Evolutionary conservation across 1,140 invertebrate species (phyloP).

Genomic region (Thrips palmi): DNA sequence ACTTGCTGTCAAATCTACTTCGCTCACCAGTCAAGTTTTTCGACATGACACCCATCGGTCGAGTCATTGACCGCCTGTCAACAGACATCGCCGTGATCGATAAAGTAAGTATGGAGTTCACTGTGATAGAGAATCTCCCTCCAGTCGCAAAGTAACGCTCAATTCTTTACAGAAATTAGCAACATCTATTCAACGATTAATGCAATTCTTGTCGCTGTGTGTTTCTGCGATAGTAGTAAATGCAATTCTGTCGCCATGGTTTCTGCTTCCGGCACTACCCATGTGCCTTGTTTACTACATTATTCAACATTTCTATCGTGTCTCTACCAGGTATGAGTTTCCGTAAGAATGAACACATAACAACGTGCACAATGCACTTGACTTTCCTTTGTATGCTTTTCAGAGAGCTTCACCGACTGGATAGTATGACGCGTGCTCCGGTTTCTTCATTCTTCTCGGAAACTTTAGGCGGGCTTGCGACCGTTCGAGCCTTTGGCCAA

Average conservation of each 20-base stretch:
- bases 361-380: not conserved
- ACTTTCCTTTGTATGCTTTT: constrained; percentile 6
- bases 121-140: constrained; percentile 53
- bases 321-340: constrained; percentile 38
- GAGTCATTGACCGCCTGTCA: constrained; percentile 58
- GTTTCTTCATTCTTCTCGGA: constrained; percentile 53
- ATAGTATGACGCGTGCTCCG: constrained; percentile 41
- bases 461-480: constrained; percentile 43
- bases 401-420: constrained; percentile 49
- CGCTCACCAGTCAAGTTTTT: constrained; percentile 45
- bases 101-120: constrained; percentile 42
- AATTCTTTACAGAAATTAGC: constrained; percentile 46
- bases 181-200: constrained; percentile 47
- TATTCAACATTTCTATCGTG: constrained; percentile 50
- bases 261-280: constrained; percentile 41
- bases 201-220: constrained; percentile 51
- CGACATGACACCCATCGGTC: constrained; percentile 49
- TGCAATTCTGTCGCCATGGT: constrained; percentile 48
- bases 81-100: constrained; percentile 55
- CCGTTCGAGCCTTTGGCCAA: constrained; percentile 47
- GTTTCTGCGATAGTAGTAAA: constrained; percentile 52
- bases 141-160: constrained; percentile 4
- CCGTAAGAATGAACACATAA: not conserved
- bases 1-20: constrained; percentile 39
- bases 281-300: constrained; percentile 43